Evolutionary conservation across 2,888 invertebrate species (phyloP).

Genomic region (Penaeus monodon): DNA sequence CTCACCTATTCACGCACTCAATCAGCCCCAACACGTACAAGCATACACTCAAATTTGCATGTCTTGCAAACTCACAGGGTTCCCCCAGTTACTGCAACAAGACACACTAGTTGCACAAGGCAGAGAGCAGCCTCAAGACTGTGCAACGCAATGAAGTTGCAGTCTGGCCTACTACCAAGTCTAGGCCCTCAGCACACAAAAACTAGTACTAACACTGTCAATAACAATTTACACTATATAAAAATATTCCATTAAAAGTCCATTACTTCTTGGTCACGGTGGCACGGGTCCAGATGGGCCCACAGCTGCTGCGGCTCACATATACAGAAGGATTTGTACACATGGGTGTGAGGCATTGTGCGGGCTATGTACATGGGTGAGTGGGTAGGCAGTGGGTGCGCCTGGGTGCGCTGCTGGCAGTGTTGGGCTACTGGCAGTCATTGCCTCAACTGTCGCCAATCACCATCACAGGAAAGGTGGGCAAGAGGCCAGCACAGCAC

Average conservation of each 20-base stretch:
- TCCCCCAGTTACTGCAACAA: conserved; percentile 2
- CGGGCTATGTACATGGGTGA: conserved; percentile 38
- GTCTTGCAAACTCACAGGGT: neutral
- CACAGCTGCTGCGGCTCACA: conserved; percentile 43
- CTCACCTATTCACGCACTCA: no score
- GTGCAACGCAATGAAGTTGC: conserved; percentile 8
- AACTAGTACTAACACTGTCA: conserved; percentile 49
- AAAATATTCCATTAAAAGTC: conserved; percentile 54
- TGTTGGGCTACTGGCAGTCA: conserved; percentile 25
- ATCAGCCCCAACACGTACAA: no score
- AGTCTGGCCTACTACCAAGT: conserved; percentile 30
- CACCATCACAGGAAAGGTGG: conserved; percentile 6
- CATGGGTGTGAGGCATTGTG: conserved; percentile 48
- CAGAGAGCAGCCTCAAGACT: conserved; percentile 28
- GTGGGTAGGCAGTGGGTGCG: conserved; percentile 42
- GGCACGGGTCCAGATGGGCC: conserved; percentile 35
- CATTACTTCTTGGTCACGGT: conserved; percentile 50
- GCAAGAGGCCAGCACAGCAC: neutral
- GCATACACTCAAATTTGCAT: neutral
- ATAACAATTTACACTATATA: conserved; percentile 55
- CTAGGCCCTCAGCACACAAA: conserved; percentile 46
- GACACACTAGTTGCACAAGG: neutral
- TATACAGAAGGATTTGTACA: conserved; percentile 54
- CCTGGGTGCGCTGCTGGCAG: conserved; percentile 27
- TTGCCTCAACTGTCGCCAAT: conserved; percentile 30